These are phyloP conservation scores for Dryobota labecula DNA, from an alignment of 2,888 invertebrate species.

Conservation along the genomic window DNA sequence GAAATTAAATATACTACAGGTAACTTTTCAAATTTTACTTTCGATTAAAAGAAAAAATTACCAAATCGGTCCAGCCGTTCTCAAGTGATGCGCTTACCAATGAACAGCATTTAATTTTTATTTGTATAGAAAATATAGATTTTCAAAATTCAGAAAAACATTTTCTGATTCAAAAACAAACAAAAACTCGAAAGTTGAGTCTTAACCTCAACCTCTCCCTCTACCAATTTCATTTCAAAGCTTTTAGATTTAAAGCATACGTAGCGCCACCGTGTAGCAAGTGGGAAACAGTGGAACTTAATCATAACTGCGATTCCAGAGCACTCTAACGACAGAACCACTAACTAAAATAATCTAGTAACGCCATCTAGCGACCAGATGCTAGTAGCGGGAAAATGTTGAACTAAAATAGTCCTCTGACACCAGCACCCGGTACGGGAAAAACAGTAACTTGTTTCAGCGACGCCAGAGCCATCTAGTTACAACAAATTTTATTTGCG, in stretches of 20 bases:
- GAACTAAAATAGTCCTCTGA: not conserved
- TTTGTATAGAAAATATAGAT: no score
- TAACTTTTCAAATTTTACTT: no score
- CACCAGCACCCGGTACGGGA: constrained; percentile 21
- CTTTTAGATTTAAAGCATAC: not conserved
- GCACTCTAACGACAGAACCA: constrained; percentile 39
- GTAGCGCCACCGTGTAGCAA: constrained; percentile 23
- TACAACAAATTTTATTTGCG: not conserved
- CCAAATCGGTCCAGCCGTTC: no score
- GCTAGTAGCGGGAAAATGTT: constrained; percentile 11
- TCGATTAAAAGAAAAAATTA: no score
- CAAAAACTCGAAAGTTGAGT: not conserved
- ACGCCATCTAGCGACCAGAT: constrained; percentile 14
- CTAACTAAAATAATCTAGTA: not conserved
- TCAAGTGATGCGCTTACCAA: no score
- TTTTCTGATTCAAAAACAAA: constrained; percentile 1
- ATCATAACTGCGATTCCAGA: not conserved
- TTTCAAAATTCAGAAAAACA: not conserved
- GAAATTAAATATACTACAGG: no score
- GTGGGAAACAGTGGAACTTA: constrained; percentile 34
- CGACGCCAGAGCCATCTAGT: constrained; percentile 21
- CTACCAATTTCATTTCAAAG: constrained; percentile 28
- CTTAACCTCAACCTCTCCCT: constrained; percentile 27
- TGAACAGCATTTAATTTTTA: no score
- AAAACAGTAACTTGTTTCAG: constrained; percentile 23